Evolutionary conservation across 1,140 invertebrate species (phyloP), one percentile per base, ranked within the genome.

Genomic region (Drosophila ironensis): DNA sequence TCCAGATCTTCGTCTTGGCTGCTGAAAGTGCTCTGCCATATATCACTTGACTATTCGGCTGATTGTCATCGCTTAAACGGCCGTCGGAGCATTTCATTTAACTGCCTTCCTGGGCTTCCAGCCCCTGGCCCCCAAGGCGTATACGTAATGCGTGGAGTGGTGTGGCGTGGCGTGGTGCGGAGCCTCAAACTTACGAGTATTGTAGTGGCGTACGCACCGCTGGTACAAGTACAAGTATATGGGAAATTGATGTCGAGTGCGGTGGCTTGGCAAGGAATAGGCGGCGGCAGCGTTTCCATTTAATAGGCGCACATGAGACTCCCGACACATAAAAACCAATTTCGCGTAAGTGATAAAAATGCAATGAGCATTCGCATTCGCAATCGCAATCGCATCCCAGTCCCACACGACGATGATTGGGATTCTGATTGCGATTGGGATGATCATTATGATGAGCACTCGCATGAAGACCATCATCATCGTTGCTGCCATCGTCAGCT

Each of bases 281-380:
- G 46, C 56, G 72, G 46, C 56, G 54, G 73, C 70, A 73, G 52
- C 74, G 73, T 61, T 84, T 86, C 82, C 76, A 84, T 71, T 86
- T 86, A 78, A 84, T 84, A 86, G 73, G 78, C 78, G 73, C 78
- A 84, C 78, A 82, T 84, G 78, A 71, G 80, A 44, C 78, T 51
- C 73, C 48, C 72, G 69, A 38, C 63, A 86, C 80, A 86, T 86
- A 86, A 86, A 86, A 86, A 80, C 81, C 80, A 86, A 86, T 86
- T 86, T 86, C 74, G 80, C 80, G 80, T 69, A 86, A 86, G 80
- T 87, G 80, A 86, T 86, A 86, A 86, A 86, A 86, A 86, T 86
- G 80, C 80, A 86, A 86, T 86, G 80, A 86, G 81, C 67, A 71
- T 72, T 75, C 71, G 46, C 60, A 61, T 46, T 42, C 53, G 53